Conservation (phyloP, 2,797 vertebrate genomes). For the Discoglossus pictus region DNA sequence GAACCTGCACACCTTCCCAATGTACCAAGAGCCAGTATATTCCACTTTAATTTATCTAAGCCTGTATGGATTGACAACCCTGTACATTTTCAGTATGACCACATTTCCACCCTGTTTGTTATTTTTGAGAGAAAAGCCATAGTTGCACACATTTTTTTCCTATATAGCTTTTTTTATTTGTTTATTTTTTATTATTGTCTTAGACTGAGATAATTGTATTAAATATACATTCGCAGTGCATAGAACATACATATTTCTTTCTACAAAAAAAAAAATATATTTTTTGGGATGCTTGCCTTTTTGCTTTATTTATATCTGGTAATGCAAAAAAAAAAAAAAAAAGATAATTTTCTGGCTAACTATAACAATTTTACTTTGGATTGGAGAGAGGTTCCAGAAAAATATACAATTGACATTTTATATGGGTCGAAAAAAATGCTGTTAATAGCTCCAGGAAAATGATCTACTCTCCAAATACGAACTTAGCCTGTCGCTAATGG, state of each 20-base stretch:
- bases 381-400: constrained; percentile 17
- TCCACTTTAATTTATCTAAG: constrained; percentile 63
- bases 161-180: constrained; percentile 19
- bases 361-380: constrained; percentile 13
- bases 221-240: constrained; percentile 9
- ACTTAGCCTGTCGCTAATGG: constrained; percentile 54
- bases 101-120: constrained; percentile 55
- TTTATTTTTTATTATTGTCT: constrained; percentile 24
- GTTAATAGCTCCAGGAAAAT: constrained; percentile 64
- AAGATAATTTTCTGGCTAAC: neutral
- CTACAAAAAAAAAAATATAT: constrained; percentile 21
- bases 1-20: constrained; percentile 62
- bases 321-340: neutral
- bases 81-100: constrained; percentile 59
- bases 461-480: constrained; percentile 60
- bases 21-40: constrained; percentile 63
- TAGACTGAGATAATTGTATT: constrained; percentile 31
- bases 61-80: constrained; percentile 67
- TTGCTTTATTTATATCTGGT: constrained; percentile 8
- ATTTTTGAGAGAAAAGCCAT: constrained; percentile 63
- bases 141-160: constrained; percentile 52
- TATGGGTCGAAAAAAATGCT: constrained; percentile 56
- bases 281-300: constrained; percentile 23
- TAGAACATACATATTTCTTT: too few relatives aligned
- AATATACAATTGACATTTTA: constrained; percentile 9